Evolutionary conservation across 2,113 vertebrate species (phyloP), one percentile per base, ranked within the genome.

Genomic region (Gymnocephalus cernua): DNA sequence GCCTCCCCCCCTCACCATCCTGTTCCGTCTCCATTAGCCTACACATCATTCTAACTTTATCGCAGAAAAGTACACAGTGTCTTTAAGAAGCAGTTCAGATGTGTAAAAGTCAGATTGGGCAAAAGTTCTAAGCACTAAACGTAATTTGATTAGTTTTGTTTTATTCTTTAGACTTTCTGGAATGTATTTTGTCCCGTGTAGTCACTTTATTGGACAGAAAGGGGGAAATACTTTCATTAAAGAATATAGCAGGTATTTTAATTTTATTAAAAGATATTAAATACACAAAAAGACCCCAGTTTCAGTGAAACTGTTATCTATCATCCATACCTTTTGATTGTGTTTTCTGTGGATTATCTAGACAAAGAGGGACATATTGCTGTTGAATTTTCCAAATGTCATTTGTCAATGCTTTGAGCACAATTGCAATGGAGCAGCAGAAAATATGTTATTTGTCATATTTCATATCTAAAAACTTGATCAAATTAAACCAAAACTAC

Each of bases 21-120:
- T 27, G 68, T 81, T 53, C 54, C 4, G 0, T 50, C 29, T 74
- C 45, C 29, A 67, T 69, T 25, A n/a, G n/a, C n/a, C n/a, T n/a
- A 80, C 38, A 32, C 85, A 16, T 63, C 29, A 32, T 32, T 69
- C 21, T 32, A 53, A 82, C 58, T 79, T 65, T 2, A 65, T 73
- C 15, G 3, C 62, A 63, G 41, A 11, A 74, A 11, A 41, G 38
- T 41, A 41, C 10, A 64, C 10, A 64, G 48, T 1, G 41, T 67
- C 48, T 54, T 54, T 21, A 15, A 67, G 48, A 35, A 45, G 44
- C 23, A 41, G 38, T 21, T 86, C 62, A 67, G 47, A 77, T 48
- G 38, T 11, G 38, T 41, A 29, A 45, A 61, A 78, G 67, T 73
- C 23, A 19, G 38, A 57, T 7, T 44, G 18, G 19, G 47, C 45